Percentiles rank a stretch among this genome's conserved stretches.
Evolutionary conservation across 2,113 vertebrate genomes (phyloP).

Genomic region (Glaucomys volans): DNA sequence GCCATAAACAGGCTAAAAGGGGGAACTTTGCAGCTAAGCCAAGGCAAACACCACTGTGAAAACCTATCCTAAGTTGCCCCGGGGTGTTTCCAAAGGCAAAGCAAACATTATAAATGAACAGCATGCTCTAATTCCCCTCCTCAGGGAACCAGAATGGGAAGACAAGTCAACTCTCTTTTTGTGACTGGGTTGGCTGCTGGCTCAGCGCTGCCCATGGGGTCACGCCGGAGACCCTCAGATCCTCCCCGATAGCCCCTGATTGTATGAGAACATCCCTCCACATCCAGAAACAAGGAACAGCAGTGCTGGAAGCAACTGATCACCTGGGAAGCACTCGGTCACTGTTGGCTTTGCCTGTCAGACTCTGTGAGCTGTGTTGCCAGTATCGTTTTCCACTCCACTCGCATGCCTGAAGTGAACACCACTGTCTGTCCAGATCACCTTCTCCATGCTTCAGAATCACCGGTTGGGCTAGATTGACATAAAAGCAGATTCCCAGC

Average conservation of each 20-base stretch:
- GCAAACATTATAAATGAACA: constrained; percentile 67
- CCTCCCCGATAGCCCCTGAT: not conserved
- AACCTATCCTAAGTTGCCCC: constrained; percentile 59
- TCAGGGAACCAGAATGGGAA: not conserved
- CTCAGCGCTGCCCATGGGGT: not conserved
- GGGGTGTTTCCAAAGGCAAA: constrained; percentile 70
- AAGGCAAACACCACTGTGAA: constrained; percentile 70
- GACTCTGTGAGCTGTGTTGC: not conserved
- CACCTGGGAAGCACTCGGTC: not conserved
- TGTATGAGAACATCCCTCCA: not conserved
- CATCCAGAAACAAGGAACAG: not conserved
- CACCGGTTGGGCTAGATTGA: not conserved
- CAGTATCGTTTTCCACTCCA: not conserved
- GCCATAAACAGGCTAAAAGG: constrained; percentile 56
- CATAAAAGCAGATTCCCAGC: not conserved
- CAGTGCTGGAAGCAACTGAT: fast-evolving
- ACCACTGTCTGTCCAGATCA: not conserved
- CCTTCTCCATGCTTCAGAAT: fast-evolving
- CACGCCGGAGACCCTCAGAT: not conserved
- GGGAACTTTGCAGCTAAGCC: constrained; percentile 43
- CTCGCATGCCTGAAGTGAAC: not conserved
- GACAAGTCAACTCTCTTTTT: not conserved
- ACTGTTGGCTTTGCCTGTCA: not conserved
- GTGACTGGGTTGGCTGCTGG: not conserved
- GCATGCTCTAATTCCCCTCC: constrained; percentile 6